phyloP scores from a whole-genome alignment of 2,888 invertebrate genomes.

The Aspidiotus destructor region DNA sequence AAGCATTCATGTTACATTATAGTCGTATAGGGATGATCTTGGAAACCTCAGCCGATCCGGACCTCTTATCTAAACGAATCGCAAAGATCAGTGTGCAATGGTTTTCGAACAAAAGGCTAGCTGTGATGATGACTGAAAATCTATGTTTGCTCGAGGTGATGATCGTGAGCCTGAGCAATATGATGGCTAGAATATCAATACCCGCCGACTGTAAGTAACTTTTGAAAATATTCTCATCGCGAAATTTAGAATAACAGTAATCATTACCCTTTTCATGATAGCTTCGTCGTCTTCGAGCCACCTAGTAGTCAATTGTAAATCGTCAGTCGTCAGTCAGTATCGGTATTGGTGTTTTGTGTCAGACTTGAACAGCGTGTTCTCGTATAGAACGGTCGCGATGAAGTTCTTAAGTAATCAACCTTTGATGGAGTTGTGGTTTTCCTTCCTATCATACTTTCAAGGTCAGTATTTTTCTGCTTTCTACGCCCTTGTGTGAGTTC shows the following conservation, averaged over 20 bases:
- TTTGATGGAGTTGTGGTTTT: constrained; percentile 89
- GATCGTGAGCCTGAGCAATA: constrained; percentile 78
- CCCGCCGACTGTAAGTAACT: constrained; percentile 43
- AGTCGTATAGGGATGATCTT: constrained; percentile 86
- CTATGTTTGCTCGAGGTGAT: constrained; percentile 83
- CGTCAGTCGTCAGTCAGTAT: constrained; percentile 90
- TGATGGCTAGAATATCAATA: constrained; percentile 86
- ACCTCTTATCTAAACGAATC: constrained; percentile 86
- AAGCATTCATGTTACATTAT: constrained; percentile 93
- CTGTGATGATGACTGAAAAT: constrained; percentile 81
- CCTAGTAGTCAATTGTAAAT: constrained; percentile 78
- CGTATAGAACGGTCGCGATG: constrained; percentile 81
- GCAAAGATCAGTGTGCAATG: constrained; percentile 95
- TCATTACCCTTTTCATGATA: too few relatives aligned
- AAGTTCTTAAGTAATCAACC: constrained; percentile 80
- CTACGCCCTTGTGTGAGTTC: neutral
- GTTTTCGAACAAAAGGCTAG: constrained; percentile 86
- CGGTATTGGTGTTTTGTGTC: constrained; percentile 97
- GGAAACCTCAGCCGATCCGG: constrained; percentile 73
- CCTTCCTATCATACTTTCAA: constrained; percentile 88
- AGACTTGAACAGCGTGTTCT: constrained; percentile 90
- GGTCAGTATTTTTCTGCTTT: constrained; percentile 58
- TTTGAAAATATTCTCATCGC: constrained; percentile 56
- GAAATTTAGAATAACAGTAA: constrained; percentile 45
- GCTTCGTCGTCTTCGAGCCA: neutral